These are phyloP conservation scores for Melipona bicolor DNA, from an alignment of 2,888 invertebrate genomes.

Conservation along the genomic window DNA sequence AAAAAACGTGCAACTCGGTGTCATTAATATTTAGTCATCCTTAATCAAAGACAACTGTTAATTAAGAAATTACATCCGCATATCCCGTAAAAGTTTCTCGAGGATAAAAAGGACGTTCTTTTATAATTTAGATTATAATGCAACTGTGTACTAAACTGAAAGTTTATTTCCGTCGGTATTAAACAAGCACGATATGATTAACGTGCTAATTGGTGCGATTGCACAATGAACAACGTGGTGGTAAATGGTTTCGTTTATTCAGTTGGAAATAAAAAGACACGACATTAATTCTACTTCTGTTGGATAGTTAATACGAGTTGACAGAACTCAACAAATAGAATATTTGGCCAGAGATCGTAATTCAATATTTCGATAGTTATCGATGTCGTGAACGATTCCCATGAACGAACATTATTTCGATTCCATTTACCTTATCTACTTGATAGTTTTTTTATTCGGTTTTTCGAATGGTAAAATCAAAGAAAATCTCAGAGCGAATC, in stretches of 20 bases:
- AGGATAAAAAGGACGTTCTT: neutral
- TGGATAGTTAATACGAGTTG: constrained; percentile 51
- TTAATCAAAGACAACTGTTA: constrained; percentile 26
- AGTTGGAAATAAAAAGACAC: constrained; percentile 34
- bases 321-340: constrained; percentile 41
- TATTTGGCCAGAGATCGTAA: constrained; percentile 22
- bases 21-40: neutral
- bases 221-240: constrained; percentile 22
- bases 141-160: neutral
- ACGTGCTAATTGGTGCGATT: neutral
- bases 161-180: constrained; percentile 7
- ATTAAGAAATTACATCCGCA: constrained; percentile 16
- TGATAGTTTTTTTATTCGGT: constrained; percentile 5
- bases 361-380: constrained; percentile 56
- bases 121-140: constrained; percentile 8
- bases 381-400: constrained; percentile 31
- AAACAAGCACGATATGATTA: constrained; percentile 33
- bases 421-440: constrained; percentile 29
- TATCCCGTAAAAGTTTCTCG: constrained; percentile 18
- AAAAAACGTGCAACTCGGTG: neutral
- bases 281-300: constrained; percentile 51
- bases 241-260: constrained; percentile 40
- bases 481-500: neutral
- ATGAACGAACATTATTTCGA: constrained; percentile 36
- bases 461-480: neutral